A percentile compares a stretch with the other conserved stretches of the same genome.
Conservation (phyloP, 1,140 invertebrate species). For the Lycorma delicatula region DNA sequence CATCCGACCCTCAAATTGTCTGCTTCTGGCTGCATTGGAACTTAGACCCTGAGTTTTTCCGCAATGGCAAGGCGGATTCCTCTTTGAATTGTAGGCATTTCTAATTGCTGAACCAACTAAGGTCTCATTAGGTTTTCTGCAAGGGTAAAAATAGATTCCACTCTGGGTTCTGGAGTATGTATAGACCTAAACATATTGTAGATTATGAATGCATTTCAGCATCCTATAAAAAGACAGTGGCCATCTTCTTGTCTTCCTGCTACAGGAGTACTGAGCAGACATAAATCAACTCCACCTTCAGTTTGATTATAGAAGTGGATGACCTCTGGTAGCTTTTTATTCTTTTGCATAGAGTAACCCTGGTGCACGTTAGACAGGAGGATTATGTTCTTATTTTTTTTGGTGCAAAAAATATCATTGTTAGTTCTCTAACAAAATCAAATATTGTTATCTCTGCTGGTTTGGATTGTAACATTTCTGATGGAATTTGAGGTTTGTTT, state of each 20-base stretch:
- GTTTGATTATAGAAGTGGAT: conserved; percentile 38
- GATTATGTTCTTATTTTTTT: conserved; percentile 28
- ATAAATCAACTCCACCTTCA: conserved; percentile 42
- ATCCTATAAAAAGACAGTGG: conserved; percentile 34
- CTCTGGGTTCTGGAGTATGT: conserved; percentile 3
- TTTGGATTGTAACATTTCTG: conserved; percentile 6
- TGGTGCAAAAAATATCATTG: conserved; percentile 35
- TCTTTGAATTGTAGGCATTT: background rate
- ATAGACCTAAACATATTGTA: conserved; percentile 7
- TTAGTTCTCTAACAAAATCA: conserved; percentile 32
- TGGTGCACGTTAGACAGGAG: conserved; percentile 29
- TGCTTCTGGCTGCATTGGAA: background rate
- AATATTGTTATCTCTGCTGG: conserved; percentile 21
- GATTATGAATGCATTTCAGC: conserved; percentile 18
- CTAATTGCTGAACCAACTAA: background rate
- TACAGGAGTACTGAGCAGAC: conserved; percentile 31
- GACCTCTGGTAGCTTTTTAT: conserved; percentile 36
- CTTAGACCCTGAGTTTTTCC: background rate
- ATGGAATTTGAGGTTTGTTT: conserved; percentile 20
- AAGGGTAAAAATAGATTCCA: background rate
- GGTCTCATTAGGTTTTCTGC: conserved; percentile 6
- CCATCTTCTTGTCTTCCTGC: conserved; percentile 34
- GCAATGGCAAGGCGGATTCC: background rate
- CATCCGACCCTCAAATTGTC: background rate
- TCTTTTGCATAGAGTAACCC: conserved; percentile 17